A percentile compares a stretch with the other conserved stretches of the same genome.
phyloP scores from a whole-genome alignment of 1,140 invertebrate species.

The Heliconius eleuchia region DNA sequence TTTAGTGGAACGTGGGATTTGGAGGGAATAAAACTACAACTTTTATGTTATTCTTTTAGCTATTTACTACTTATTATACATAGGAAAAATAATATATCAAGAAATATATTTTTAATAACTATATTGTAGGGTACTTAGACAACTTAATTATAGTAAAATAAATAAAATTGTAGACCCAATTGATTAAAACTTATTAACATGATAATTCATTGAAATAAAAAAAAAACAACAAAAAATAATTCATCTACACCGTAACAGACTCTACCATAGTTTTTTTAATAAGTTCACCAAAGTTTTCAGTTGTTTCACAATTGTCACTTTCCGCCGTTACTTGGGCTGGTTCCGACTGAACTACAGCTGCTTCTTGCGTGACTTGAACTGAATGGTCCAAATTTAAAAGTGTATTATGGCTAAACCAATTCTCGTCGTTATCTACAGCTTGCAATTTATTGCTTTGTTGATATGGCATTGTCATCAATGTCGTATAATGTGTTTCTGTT shows the following conservation, averaged over 20 bases:
- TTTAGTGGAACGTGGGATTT: neutral
- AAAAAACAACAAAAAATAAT: constrained; percentile 69
- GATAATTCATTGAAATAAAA: constrained; percentile 65
- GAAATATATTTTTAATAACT: constrained; percentile 14
- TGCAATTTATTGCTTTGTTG: constrained; percentile 86
- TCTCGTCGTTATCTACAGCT: constrained; percentile 72
- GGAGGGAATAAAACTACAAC: neutral
- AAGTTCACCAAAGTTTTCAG: constrained; percentile 94
- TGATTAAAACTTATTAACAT: constrained; percentile 74
- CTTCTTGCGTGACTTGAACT: constrained; percentile 84
- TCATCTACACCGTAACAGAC: constrained; percentile 89
- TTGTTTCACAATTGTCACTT: constrained; percentile 53
- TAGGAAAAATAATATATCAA: constrained; percentile 11
- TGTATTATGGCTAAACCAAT: constrained; percentile 77
- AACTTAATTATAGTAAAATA: constrained; percentile 18
- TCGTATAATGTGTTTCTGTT: constrained; percentile 81
- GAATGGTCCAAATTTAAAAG: constrained; percentile 65
- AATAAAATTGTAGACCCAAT: constrained; percentile 41
- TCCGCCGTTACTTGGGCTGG: constrained; percentile 43
- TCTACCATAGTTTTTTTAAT: constrained; percentile 96
- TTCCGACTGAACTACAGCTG: constrained; percentile 83
- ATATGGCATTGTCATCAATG: constrained; percentile 81
- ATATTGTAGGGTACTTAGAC: constrained; percentile 6
- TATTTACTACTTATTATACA: constrained; percentile 13
- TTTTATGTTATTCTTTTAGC: neutral